Conservation (phyloP, 2,888 invertebrate species). For the Barypeithes pellucidus region DNA sequence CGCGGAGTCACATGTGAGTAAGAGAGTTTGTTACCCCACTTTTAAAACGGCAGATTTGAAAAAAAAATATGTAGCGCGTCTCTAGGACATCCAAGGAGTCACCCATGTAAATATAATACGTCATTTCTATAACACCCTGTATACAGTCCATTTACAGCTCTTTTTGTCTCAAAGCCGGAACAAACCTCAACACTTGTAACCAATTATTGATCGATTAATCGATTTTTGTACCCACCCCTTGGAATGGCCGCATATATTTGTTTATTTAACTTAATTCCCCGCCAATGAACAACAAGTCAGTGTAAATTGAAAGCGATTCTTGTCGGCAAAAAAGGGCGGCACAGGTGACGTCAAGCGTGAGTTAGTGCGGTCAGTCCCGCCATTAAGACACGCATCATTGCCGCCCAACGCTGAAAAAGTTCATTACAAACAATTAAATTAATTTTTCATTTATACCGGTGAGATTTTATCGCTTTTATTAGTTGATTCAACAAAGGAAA, state of each 20-base stretch:
- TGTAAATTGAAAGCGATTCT: conserved; percentile 62
- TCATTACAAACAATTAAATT: conserved; percentile 60
- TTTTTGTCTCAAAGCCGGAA: too few relatives aligned
- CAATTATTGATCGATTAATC: too few relatives aligned
- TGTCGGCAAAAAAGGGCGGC: conserved; percentile 62
- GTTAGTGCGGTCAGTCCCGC: conserved; percentile 61
- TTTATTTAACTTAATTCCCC: background rate
- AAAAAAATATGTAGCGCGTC: too few relatives aligned
- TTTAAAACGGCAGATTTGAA: too few relatives aligned
- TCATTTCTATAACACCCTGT: too few relatives aligned
- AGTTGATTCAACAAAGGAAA: conserved; percentile 29
- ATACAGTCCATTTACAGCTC: too few relatives aligned
- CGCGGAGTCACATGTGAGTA: too few relatives aligned
- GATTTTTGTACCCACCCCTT: too few relatives aligned
- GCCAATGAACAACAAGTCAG: conserved; percentile 11
- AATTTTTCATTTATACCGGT: conserved; percentile 55
- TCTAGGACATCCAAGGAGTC: too few relatives aligned
- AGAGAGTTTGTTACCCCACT: too few relatives aligned
- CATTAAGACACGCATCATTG: conserved; percentile 58
- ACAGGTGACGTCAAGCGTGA: conserved; percentile 61
- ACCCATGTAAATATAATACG: too few relatives aligned
- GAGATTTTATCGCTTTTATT: conserved; percentile 35
- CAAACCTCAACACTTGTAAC: too few relatives aligned
- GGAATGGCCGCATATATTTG: background rate
- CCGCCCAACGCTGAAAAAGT: conserved; percentile 57